Percentiles rank a stretch among this genome's conserved stretches.
Conservation (phyloP, 2,888 invertebrate species). For the Steinernema scapterisci region DNA sequence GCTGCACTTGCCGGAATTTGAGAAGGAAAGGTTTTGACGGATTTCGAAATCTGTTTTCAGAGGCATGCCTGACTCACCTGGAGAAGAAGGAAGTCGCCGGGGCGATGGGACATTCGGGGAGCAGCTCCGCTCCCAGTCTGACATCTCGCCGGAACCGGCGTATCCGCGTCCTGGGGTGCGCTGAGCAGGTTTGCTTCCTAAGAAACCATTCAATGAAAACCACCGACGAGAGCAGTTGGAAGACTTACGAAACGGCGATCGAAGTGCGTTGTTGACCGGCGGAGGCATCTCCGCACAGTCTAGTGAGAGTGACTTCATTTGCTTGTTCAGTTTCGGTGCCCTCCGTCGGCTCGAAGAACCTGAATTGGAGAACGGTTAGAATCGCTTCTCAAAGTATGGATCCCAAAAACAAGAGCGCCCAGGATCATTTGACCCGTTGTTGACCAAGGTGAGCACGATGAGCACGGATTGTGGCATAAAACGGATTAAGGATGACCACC, state of each 20-base stretch:
- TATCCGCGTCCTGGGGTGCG: slow-evolving; percentile 40
- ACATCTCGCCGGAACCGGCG: slow-evolving; percentile 56
- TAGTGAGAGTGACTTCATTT: slow-evolving; percentile 66
- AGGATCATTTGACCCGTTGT: not conserved
- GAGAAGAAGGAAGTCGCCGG: slow-evolving; percentile 35
- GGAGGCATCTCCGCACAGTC: slow-evolving; percentile 66
- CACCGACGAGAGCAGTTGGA: not conserved
- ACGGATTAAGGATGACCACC: slow-evolving; percentile 22
- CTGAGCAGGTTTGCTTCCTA: slow-evolving; percentile 48
- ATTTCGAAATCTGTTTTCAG: not conserved
- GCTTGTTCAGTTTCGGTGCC: slow-evolving; percentile 64
- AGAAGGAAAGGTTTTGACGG: not conserved
- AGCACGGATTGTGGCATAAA: not conserved
- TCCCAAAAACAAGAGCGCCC: not conserved
- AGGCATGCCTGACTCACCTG: not conserved
- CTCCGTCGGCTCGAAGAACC: slow-evolving; percentile 50
- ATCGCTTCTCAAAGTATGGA: not conserved
- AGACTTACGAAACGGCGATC: slow-evolving; percentile 44
- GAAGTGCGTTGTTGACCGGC: slow-evolving; percentile 41
- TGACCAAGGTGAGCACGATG: not conserved
- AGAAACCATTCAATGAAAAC: not conserved
- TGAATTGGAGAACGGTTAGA: not conserved
- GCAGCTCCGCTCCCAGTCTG: slow-evolving; percentile 55
- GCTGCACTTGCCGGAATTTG: too few species aligned
- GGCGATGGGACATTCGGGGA: slow-evolving; percentile 42